Evolutionary conservation across 1,140 invertebrate genomes (phyloP).

Genomic region (Gyrodactylus salaris): DNA sequence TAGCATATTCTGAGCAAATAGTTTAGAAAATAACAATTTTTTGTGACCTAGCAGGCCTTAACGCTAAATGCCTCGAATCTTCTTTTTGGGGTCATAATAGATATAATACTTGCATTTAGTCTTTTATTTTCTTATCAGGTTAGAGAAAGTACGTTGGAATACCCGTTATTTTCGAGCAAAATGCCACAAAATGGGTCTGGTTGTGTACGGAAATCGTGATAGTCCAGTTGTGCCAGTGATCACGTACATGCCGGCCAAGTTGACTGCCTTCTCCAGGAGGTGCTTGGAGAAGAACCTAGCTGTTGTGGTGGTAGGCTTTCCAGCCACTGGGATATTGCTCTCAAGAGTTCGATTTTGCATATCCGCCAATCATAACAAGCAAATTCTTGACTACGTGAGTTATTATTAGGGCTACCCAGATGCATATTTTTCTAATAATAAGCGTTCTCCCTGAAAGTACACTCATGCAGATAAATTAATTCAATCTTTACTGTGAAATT

Average conservation of each 20-base stretch:
- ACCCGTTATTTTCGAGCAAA: conserved; percentile 49
- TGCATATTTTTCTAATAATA: not conserved
- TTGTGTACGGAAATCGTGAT: conserved; percentile 72
- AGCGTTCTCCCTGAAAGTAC: too few species aligned
- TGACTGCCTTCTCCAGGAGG: conserved; percentile 43
- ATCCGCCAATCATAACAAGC: conserved; percentile 68
- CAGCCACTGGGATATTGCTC: conserved; percentile 73
- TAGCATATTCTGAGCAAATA: too few species aligned
- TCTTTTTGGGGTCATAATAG: too few species aligned
- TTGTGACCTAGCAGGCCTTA: too few species aligned
- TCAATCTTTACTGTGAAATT: too few species aligned
- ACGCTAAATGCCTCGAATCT: too few species aligned
- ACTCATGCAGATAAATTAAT: too few species aligned
- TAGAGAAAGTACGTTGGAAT: conserved; percentile 36
- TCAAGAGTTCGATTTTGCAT: conserved; percentile 72
- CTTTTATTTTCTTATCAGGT: not conserved
- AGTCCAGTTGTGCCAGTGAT: conserved; percentile 81
- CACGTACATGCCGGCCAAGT: conserved; percentile 60
- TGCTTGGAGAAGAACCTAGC: conserved; percentile 47
- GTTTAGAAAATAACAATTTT: too few species aligned
- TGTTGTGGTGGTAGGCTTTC: conserved; percentile 76
- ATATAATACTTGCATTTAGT: too few species aligned
- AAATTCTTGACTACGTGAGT: conserved; percentile 52
- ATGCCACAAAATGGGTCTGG: conserved; percentile 57
- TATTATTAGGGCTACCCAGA: too few species aligned